Evolutionary conservation across 30 jellyfish, hydroid and myxozoan species (phyloP), one percentile per base, ranked within the genome.

Genomic region (Hydractinia symbiolongicarpus): DNA sequence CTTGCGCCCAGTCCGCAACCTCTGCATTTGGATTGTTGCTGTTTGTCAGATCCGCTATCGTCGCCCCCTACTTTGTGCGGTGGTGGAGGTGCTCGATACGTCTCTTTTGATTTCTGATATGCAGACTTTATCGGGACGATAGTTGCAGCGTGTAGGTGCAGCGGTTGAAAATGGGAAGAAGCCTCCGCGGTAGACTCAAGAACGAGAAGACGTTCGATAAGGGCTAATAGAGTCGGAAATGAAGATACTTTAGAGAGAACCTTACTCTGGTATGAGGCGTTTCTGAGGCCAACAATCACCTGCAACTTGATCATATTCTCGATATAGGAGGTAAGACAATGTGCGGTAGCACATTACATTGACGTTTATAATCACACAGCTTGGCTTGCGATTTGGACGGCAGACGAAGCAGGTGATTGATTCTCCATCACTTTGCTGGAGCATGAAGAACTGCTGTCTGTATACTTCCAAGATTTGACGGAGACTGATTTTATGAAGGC

Each of bases 1-100:
- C n/a, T 57, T 57, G 13, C 68, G 68, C 68, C 68, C n/a, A 9
- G 68, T 57, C n/a, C 68, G 68, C n/a, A n/a, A 57, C 68, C 13
- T n/a, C n/a, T 57, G 13, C n/a, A 9, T n/a, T n/a, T n/a, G n/a
- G 13, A 57, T 9, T n/a, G 13, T 9, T 57, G n/a, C 10, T n/a
- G n/a, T 57, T 57, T 57, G 13, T 10, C 10, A n/a, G 68, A 10
- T 9, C n/a, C n/a, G 68, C 68, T 57, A 57, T 57, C n/a, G 10
- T 57, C 68, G 68, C n/a, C 68, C 10, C 13, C n/a, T n/a, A 9
- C 13, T 57, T n/a, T 57, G 68, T n/a, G 68, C 13, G 68, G 10
- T 57, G 68, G 10, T n/a, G 68, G 68, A n/a, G n/a, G n/a, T n/a
- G n/a, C n/a, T n/a, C n/a, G n/a, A n/a, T n/a, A n/a, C n/a, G n/a